Base-by-base conservation (phyloP, 35 echinoderm and acorn worm species). In the Ophiothrix spiculata region DNA sequence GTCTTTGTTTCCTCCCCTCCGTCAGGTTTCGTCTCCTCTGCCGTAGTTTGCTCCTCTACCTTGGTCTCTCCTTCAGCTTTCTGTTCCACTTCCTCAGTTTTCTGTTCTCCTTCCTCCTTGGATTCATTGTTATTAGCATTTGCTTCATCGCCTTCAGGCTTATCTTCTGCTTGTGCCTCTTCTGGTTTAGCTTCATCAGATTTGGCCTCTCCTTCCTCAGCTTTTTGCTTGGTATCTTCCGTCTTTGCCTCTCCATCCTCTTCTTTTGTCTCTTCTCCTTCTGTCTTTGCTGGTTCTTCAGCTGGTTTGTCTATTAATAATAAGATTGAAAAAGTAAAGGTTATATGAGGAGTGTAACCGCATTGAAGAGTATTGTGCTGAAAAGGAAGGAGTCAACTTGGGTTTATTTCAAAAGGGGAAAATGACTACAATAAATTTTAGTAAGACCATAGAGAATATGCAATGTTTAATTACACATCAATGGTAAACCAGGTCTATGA, bases 51-150 rank as follows among this genome's bases (percentile, higher is more conserved):
- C 3, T 64, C 49, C 16, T 56, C 81, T 46, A 37, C 3, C n/a
- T 40, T 46, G 36, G 39, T 33, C 38, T 40, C 28, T n/a, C 79
- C 64, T 38, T 39, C 82, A 84, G 35, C 82, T 84, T 32, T 35
- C 12, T 4, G 82, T 39, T 35, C 40, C 54, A 40, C 84, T 40
- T 37, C 54, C 40, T 35, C 86, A 63, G 75, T 63, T 80, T 78
- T 49, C 19, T 6, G 6, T 49, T 49, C 42, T 49, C 42, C 42
- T 49, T 49, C 42, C 42, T 49, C 42, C 42, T 49, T 19, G 6
- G 42, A 19, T 49, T 49, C n/a, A n/a, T n/a, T 49, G 42, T 6
- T 10, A 10, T 49, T 19, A 10, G 42, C 42, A 49, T 6, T 6
- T 46, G 38, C 80, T 28, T 2, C 39, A 1, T 42, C 37, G 15